A percentile compares a stretch with the other conserved stretches of the same genome.
Conservation (phyloP, 2,113 vertebrate genomes). For the Gadus macrocephalus region DNA sequence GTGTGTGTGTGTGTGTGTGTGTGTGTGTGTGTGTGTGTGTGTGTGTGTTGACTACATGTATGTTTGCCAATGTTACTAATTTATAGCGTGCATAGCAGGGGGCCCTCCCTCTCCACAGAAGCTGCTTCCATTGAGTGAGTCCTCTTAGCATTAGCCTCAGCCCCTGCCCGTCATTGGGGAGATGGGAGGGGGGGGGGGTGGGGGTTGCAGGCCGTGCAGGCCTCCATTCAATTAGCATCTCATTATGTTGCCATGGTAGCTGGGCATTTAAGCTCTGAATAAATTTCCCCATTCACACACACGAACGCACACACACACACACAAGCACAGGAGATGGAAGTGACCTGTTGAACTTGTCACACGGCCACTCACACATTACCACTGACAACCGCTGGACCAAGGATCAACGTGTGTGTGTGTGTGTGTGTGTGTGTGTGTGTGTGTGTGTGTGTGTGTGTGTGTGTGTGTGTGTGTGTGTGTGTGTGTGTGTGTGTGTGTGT, state of each 20-base stretch:
- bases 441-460: background rate
- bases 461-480: background rate
- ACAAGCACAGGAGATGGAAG: slow-evolving; percentile 30
- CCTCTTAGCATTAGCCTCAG: slow-evolving; percentile 58
- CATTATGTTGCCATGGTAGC: slow-evolving; percentile 83
- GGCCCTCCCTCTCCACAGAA: slow-evolving; percentile 18
- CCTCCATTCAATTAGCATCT: slow-evolving; percentile 84
- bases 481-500: slow-evolving; percentile 16
- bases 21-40: slow-evolving; percentile 4
- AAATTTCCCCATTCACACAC: slow-evolving; percentile 70
- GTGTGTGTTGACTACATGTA: slow-evolving; percentile 14
- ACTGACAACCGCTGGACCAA: background rate
- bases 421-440: slow-evolving; percentile 19
- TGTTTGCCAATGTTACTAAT: slow-evolving; percentile 39
- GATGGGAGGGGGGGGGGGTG: slow-evolving; percentile 23
- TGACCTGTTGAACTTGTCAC: slow-evolving; percentile 28
- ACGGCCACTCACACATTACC: slow-evolving; percentile 18
- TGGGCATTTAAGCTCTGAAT: slow-evolving; percentile 63
- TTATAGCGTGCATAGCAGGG: slow-evolving; percentile 49
- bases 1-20: slow-evolving; percentile 18
- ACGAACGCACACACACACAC: slow-evolving; percentile 46
- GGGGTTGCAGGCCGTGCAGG: slow-evolving; percentile 56
- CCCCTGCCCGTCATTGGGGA: slow-evolving; percentile 32
- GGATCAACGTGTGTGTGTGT: background rate
- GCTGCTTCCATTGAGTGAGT: slow-evolving; percentile 47